phyloP scores from a whole-genome alignment of 2,113 vertebrate species.

The Protomyctophum bolini region DNA sequence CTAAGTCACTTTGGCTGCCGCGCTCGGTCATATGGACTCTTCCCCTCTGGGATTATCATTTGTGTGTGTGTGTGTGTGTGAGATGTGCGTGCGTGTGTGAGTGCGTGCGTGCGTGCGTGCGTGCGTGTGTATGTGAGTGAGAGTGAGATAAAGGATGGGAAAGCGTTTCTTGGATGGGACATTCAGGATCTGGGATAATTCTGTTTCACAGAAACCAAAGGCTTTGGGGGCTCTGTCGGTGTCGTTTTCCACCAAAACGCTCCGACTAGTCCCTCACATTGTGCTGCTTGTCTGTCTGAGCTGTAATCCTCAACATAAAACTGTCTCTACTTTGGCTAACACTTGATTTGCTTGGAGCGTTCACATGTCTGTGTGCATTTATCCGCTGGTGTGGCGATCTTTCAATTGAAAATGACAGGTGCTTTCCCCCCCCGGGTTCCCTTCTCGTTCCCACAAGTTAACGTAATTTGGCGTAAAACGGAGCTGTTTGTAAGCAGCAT shows the following conservation, averaged over 20 bases:
- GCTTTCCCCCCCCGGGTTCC: slow-evolving; percentile 39
- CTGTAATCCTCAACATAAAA: slow-evolving; percentile 58
- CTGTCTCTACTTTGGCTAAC: slow-evolving; percentile 52
- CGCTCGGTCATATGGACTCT: slow-evolving; percentile 36
- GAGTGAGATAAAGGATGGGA: slow-evolving; percentile 21
- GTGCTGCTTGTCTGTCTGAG: slow-evolving; percentile 72
- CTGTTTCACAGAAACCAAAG: slow-evolving; percentile 64
- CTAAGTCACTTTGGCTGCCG: slow-evolving; percentile 53
- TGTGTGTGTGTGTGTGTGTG: slow-evolving; percentile 3
- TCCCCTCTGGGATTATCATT: slow-evolving; percentile 38
- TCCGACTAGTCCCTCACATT: slow-evolving; percentile 41
- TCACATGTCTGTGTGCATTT: slow-evolving; percentile 22
- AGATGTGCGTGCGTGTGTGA: slow-evolving; percentile 9
- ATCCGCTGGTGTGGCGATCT: slow-evolving; percentile 43
- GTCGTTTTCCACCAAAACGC: slow-evolving; percentile 46
- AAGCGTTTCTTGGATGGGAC: slow-evolving; percentile 43
- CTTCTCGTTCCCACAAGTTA: slow-evolving; percentile 34
- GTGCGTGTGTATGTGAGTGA: too few species aligned
- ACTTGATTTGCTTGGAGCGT: slow-evolving; percentile 60
- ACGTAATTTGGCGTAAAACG: slow-evolving; percentile 24
- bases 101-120: slow-evolving; percentile 8
- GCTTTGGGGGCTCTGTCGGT: slow-evolving; percentile 44
- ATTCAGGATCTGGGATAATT: slow-evolving; percentile 42
- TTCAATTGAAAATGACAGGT: slow-evolving; percentile 55
- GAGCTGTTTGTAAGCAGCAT: neutral